Base-by-base conservation (phyloP, 35 echinoderm and acorn worm genomes). In the Patiria miniata region DNA sequence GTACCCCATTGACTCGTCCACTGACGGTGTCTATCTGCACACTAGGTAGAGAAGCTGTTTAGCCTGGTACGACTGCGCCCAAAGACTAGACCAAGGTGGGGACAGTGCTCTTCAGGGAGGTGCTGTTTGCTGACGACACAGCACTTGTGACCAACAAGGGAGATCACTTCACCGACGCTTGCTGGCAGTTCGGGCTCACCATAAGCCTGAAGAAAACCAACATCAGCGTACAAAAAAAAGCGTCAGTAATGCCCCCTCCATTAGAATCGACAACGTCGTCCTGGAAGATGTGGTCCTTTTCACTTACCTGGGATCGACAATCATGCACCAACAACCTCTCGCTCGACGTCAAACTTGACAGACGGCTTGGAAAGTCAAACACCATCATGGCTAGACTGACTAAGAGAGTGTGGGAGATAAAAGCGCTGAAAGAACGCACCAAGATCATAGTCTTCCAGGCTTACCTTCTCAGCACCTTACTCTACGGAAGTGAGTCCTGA, bases 91-190 rank as follows among this genome's bases (percentile, higher is more conserved):
- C 91, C 34, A 89, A 61, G 51, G 77, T 68, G 5, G 1, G n/a
- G 22, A 59, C 83, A 38, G 53, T 82, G 5, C 77, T 92, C 5
- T 51, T 87, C 42, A 28, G 78, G 0, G 91, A 93, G 57, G 34
- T 89, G 21, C 80, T 93, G 5, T 89, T 89, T 58, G 79, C 91
- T 19, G 91, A 93, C 39, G 65, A 88, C 61, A 58, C 84, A 69
- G 77, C 37, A 42, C 80, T 85, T 39, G 39, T 42, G n/a, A 39
- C 81, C 36, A 51, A 68, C 34, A 85, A 39, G 58, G 5, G 58
- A 69, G 56, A 86, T 21, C 37, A 36, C 32, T 69, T 86, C 39
- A 36, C 58, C 53, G 9, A 86, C 33, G 58, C 58, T 21, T 86
- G 83, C 32, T n/a, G 1, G 16, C 36, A 81, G 39, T 86, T 86